These are phyloP conservation scores for Phylloscopus collybita DNA, from an alignment of 2,797 vertebrate species.

Conservation along the genomic window DNA sequence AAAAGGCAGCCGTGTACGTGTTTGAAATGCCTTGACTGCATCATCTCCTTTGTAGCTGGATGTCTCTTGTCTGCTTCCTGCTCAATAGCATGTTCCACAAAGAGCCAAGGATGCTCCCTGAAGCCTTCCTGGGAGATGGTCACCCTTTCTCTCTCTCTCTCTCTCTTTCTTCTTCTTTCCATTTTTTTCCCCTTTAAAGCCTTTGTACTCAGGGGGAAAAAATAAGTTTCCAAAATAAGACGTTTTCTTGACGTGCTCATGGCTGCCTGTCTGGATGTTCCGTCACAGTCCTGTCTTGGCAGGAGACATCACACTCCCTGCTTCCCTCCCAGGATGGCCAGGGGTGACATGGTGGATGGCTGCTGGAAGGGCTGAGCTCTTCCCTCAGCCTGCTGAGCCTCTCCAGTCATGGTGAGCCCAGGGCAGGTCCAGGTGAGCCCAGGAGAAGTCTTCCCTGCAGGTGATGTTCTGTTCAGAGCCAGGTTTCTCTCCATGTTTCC, in stretches of 20 bases:
- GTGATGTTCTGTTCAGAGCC: neutral
- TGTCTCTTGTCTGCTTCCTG: slow-evolving; percentile 67
- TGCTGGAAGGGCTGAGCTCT: neutral
- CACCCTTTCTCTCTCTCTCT: neutral
- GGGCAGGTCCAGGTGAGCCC: neutral
- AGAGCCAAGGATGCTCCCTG: slow-evolving; percentile 53
- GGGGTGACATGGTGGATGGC: neutral
- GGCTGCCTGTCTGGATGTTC: slow-evolving; percentile 74
- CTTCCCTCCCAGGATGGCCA: neutral
- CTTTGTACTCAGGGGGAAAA: slow-evolving; percentile 32
- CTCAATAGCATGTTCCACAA: slow-evolving; percentile 47
- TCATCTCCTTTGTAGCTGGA: slow-evolving; percentile 44
- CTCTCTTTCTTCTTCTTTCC: neutral
- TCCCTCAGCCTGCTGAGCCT: neutral
- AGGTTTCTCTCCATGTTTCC: neutral
- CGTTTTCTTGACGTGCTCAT: neutral
- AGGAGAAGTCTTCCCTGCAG: neutral
- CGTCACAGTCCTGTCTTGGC: slow-evolving; percentile 44
- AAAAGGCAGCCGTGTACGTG: neutral
- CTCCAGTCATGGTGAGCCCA: neutral
- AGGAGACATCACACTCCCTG: slow-evolving; percentile 41
- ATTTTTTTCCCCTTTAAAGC: slow-evolving; percentile 24
- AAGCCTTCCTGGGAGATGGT: slow-evolving; percentile 43
- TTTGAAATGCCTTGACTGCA: slow-evolving; percentile 69
- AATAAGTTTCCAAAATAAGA: slow-evolving; percentile 36